These are phyloP conservation scores for Cyrtorhinus lividipennis DNA, from an alignment of 1,140 invertebrate species.

Conservation along the genomic window DNA sequence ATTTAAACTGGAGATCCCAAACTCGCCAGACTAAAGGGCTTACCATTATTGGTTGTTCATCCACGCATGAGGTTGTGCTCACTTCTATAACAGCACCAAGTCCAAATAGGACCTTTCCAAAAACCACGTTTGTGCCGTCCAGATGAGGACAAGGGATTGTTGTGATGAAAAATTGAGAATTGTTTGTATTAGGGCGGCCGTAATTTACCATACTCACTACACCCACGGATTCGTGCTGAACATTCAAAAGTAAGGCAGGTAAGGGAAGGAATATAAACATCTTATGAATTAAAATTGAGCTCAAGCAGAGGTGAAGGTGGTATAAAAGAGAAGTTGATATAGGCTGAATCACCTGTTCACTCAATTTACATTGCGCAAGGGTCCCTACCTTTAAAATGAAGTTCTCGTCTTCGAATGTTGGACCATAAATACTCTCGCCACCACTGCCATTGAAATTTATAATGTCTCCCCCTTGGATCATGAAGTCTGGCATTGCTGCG, in stretches of 20 bases:
- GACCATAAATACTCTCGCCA: conserved; percentile 88
- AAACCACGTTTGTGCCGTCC: conserved; percentile 79
- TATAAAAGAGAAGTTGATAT: too few relatives aligned
- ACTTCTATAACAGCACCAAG: conserved; percentile 50
- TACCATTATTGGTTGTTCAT: background rate
- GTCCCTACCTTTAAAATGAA: conserved; percentile 47
- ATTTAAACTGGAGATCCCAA: too few relatives aligned
- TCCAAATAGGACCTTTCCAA: conserved; percentile 65
- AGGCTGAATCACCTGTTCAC: too few relatives aligned
- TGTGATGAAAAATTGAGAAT: conserved; percentile 91
- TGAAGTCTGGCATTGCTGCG: conserved; percentile 55
- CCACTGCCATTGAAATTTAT: conserved; percentile 66
- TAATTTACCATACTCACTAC: conserved; percentile 83
- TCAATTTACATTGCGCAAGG: background rate
- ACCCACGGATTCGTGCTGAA: conserved; percentile 45
- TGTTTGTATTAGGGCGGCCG: conserved; percentile 69
- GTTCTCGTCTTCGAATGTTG: conserved; percentile 79
- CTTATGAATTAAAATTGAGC: too few relatives aligned
- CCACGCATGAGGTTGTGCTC: conserved; percentile 29
- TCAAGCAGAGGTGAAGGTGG: too few relatives aligned
- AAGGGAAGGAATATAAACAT: too few relatives aligned
- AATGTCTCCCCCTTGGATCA: conserved; percentile 75
- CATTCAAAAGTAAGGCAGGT: conserved; percentile 25
- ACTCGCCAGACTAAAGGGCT: too few relatives aligned
- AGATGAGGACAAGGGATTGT: conserved; percentile 67